Evolutionary conservation across 1,140 invertebrate genomes (phyloP), one percentile per base, ranked within the genome.

Genomic region (Drosophila yakuba): DNA sequence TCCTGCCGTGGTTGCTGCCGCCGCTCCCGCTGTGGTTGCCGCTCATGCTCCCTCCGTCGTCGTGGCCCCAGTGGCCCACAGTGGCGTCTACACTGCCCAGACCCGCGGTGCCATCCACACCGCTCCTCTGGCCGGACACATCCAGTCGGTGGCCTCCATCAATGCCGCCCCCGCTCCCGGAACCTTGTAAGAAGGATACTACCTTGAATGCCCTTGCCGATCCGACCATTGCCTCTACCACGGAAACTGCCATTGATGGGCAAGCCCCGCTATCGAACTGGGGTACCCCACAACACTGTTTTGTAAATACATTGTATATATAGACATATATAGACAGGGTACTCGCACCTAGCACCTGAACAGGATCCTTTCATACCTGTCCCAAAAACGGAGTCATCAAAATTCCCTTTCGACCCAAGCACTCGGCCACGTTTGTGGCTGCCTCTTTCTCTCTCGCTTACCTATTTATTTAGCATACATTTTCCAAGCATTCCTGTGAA

Each of bases 151-250:
- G 41, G 88, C 88, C 45, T 80, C 88, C 10, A 78, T 92, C 91
- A 94, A 94, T 68, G 91, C 93, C 63, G 93, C 93, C 14, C 93
- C 93, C 50, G 93, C 93, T 20, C 93, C 93, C 72, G 93, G 93
- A 80, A 94, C 93, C 35, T 28, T 90, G 36, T 94, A 93, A 93
- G 64, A 38, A 36, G 32, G 4, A 43, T n/a, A 11, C 15, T 15
- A 20, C 6, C 6, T 25, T 14, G 2, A 41, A 23, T 12, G 32
- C 28, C 14, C 35, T 39, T 17, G n/a, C 38, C 35, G 75, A 78
- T 56, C 51, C 23, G 44, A 78, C 64, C 64, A 14, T 50, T 44
- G 58, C 48, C 55, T 35, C 20, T 47, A 43, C 74, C 74, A 56
- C 60, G 83, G 45, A 66, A 52, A 82, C 79, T 88, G 83, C 78